Evolutionary conservation across 2,797 vertebrate species (phyloP), one percentile per base, ranked within the genome.

Genomic region (Peromyscus eremicus): DNA sequence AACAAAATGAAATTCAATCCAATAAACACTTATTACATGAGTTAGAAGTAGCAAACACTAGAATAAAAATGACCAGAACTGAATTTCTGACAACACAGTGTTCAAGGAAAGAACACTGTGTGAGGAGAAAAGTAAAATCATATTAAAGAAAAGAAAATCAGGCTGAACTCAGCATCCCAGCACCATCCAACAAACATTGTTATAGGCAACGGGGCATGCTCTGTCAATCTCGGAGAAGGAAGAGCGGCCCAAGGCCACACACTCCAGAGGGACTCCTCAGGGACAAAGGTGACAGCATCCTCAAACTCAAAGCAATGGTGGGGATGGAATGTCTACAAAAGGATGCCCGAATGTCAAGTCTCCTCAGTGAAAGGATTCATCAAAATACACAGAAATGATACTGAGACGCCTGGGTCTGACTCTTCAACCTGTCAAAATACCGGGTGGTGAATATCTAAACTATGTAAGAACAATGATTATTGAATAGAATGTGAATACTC

Each of bases 91-190:
- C 5, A 60, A 2, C n/a, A 13, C 83, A 92, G 27, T 70, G 43
- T 37, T 82, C 37, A 66, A 82, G 34, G 88, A 62, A 95, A 68
- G 19, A 71, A 55, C 9, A 68, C 70, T 82, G 16, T 60, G 62
- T 17, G 70, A 79, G n/a, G 40, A 93, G 73, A 70, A 81, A 37
- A 75, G 49, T 60, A 46, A 88, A 89, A 60, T 60, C 25, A 81
- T 14, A 62, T 40, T 57, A 21, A 82, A 71, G 57, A 32, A 76
- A 60, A 66, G 40, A 55, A 64, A 43, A 37, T 17, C 19, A 87
- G 32, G 43, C 27, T 34, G 12, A 25, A 43, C 14, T 60, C 49
- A 17, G n/a, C 10, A 49, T n/a, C 62, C 70, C 2, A 49, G 46
- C 17, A 89, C 32, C 17, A 23, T 23, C 60, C 21, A 29, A 60